A percentile compares a stretch with the other conserved stretches of the same genome.
phyloP scores from a whole-genome alignment of 2,888 invertebrate species.

The Tachina grossa region DNA sequence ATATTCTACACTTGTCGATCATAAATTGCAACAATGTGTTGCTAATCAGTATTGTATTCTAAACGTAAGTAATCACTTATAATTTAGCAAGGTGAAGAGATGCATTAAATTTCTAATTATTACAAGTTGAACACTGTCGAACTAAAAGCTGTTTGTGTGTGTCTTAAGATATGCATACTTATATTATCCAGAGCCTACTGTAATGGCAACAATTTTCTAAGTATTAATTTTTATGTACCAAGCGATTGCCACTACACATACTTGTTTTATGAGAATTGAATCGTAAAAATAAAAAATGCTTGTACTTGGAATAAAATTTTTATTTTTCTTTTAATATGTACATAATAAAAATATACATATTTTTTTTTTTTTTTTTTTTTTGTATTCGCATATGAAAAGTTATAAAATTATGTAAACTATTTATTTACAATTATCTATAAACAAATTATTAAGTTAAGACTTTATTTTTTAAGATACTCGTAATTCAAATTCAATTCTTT shows the following conservation, averaged over 20 bases:
- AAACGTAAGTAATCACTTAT: conserved; percentile 19
- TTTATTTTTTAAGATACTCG: neutral
- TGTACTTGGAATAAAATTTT: neutral
- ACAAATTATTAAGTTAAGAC: conserved; percentile 12
- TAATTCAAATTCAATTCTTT: neutral
- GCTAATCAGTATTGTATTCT: neutral
- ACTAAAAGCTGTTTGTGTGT: neutral
- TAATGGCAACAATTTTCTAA: neutral
- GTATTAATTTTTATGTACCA: neutral
- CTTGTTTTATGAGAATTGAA: conserved; percentile 11
- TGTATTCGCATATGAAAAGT: neutral
- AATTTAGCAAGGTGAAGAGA: conserved; percentile 52
- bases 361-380: too few relatives aligned
- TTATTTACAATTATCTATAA: conserved; percentile 6
- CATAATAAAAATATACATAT: neutral
- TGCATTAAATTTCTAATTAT: conserved; percentile 35
- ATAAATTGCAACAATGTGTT: conserved; percentile 57
- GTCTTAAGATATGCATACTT: neutral
- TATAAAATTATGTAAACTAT: conserved; percentile 3
- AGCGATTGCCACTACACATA: neutral
- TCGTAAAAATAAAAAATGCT: conserved; percentile 33
- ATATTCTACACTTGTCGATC: conserved; percentile 8
- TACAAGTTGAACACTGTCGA: neutral
- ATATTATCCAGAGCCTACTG: neutral
- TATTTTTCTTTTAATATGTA: neutral